These are phyloP conservation scores for Torymus texanus DNA, from an alignment of 2,888 invertebrate species.

Conservation along the genomic window DNA sequence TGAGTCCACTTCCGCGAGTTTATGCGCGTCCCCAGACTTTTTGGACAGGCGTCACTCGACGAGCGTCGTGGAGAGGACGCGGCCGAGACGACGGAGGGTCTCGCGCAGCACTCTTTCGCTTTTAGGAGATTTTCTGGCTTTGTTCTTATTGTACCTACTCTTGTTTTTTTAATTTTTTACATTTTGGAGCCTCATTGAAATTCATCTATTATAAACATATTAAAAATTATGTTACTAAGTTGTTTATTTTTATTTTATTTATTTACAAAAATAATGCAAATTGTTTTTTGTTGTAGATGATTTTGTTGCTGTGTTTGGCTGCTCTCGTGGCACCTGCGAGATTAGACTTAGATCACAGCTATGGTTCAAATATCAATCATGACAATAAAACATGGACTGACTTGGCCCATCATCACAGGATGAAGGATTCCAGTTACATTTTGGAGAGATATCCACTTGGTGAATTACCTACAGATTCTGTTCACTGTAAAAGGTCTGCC, in stretches of 20 bases:
- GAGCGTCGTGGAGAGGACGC: too few species aligned
- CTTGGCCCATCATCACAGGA: constrained; percentile 62
- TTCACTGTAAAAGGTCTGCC: constrained; percentile 82
- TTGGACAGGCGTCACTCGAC: too few species aligned
- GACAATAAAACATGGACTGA: constrained; percentile 66
- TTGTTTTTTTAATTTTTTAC: too few species aligned
- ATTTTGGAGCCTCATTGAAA: too few species aligned
- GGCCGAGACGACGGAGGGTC: too few species aligned
- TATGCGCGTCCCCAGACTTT: too few species aligned
- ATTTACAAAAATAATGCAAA: neutral
- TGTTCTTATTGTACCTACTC: too few species aligned
- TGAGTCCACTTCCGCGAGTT: too few species aligned
- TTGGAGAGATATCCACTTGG: constrained; percentile 67
- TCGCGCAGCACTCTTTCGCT: too few species aligned
- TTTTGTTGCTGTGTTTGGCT: constrained; percentile 59
- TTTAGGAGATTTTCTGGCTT: too few species aligned
- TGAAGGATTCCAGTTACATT: constrained; percentile 67
- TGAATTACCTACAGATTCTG: constrained; percentile 66
- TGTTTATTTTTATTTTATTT: neutral
- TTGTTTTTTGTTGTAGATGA: constrained; percentile 59
- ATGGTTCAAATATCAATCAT: constrained; percentile 60
- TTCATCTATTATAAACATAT: too few species aligned
- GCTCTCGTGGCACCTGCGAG: constrained; percentile 53
- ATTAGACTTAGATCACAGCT: constrained; percentile 64
- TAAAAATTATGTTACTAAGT: too few species aligned